phyloP scores from a whole-genome alignment of 2,888 invertebrate species.

The Philopedon plagiatum region DNA sequence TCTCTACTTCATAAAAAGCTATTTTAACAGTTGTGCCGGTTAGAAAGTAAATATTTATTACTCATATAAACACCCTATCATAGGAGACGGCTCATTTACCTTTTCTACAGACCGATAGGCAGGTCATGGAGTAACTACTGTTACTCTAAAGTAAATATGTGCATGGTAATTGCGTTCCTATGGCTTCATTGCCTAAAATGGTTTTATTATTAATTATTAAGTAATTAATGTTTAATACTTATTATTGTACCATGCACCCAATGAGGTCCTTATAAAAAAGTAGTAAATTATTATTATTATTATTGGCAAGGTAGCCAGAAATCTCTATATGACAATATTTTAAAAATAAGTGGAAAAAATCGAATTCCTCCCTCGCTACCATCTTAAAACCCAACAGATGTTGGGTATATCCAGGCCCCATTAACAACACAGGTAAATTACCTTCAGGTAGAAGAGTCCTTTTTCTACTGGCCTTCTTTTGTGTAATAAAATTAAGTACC shows the following conservation, averaged over 20 bases:
- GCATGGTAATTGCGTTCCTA: no score
- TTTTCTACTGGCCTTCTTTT: constrained; percentile 46
- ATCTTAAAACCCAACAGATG: constrained; percentile 43
- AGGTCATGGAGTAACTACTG: background rate
- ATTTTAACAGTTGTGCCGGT: constrained; percentile 50
- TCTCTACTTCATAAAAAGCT: constrained; percentile 49
- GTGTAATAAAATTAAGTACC: constrained; percentile 48
- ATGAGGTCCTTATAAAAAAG: no score
- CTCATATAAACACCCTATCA: constrained; percentile 46
- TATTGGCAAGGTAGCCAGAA: no score
- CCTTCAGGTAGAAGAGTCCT: constrained; percentile 47
- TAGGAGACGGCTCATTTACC: constrained; percentile 34
- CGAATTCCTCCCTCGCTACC: background rate
- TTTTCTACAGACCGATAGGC: constrained; percentile 10
- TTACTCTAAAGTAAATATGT: no score
- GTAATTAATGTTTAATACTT: no score
- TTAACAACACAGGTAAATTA: constrained; percentile 49
- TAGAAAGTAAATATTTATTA: constrained; percentile 54
- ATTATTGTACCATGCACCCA: no score
- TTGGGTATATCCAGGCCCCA: constrained; percentile 27
- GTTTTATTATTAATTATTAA: no score
- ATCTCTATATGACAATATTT: no score
- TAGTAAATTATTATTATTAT: no score
- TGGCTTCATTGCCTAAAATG: no score
- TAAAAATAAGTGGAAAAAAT: background rate